A percentile compares a stretch with the other conserved stretches of the same genome.
Conservation (phyloP, 2,113 vertebrate species). For the Rhinogobius similis region DNA sequence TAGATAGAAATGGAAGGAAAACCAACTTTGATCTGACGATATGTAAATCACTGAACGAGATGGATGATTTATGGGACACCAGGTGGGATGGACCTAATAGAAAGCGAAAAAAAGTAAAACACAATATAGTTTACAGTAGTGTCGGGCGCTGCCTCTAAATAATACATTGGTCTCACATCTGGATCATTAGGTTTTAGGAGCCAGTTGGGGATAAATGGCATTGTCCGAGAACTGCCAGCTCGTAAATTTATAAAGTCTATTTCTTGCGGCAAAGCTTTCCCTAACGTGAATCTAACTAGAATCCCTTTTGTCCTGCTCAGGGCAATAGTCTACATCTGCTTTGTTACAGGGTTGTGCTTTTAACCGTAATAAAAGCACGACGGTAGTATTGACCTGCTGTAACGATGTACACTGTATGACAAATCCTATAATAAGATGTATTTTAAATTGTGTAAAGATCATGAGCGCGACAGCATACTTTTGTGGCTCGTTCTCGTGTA, state of each 20-base stretch:
- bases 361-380: neutral
- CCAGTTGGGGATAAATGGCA: neutral
- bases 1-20: too few relatives aligned
- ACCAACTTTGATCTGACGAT: too few relatives aligned
- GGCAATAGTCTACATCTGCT: neutral
- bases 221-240: neutral
- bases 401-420: neutral
- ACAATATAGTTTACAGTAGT: neutral
- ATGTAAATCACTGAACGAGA: neutral
- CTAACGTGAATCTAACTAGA: neutral
- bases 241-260: neutral
- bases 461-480: neutral
- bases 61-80: neutral
- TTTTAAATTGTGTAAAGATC: too few relatives aligned
- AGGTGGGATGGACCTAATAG: neutral
- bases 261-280: neutral
- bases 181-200: constrained; percentile 1
- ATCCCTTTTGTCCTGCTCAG: neutral
- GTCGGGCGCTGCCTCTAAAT: neutral
- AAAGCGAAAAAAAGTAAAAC: neutral
- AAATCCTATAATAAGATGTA: too few relatives aligned
- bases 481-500: neutral
- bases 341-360: neutral
- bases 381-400: neutral
- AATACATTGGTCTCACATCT: neutral